phyloP scores from a whole-genome alignment of 2,888 invertebrate genomes.

The Vesta saturnalis region DNA sequence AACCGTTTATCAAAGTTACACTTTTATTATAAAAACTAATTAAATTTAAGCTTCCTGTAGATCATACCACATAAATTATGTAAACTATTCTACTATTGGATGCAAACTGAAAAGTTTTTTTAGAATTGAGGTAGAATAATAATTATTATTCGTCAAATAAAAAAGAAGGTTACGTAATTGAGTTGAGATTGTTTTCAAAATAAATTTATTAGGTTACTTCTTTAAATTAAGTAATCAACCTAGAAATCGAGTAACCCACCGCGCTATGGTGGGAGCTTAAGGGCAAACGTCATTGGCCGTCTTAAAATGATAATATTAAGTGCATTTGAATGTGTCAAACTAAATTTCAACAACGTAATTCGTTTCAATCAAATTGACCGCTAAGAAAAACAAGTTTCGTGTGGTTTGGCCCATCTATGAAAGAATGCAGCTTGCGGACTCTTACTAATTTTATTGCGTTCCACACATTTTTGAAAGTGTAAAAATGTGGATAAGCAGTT shows the following conservation, averaged over 20 bases:
- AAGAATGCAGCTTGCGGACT: not conserved
- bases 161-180: too few relatives aligned
- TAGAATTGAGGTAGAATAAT: too few relatives aligned
- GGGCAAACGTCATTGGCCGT: conserved; percentile 15
- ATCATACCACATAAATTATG: too few relatives aligned
- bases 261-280: not conserved
- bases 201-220: too few relatives aligned
- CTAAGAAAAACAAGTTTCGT: not conserved
- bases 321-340: conserved; percentile 23
- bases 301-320: conserved; percentile 21
- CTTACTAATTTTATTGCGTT: not conserved
- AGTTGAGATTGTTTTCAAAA: too few relatives aligned
- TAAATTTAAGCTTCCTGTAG: not conserved
- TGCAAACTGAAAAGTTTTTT: too few relatives aligned
- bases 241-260: conserved; percentile 7
- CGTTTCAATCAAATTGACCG: conserved; percentile 12
- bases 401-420: not conserved
- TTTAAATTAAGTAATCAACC: conserved; percentile 3
- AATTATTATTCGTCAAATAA: too few relatives aligned
- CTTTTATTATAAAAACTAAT: conserved; percentile 7
- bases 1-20: conserved; percentile 22
- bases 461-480: not conserved
- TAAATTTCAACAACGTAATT: conserved; percentile 17
- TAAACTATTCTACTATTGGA: too few relatives aligned
- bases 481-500: not conserved